Base-by-base conservation (phyloP, 2,888 invertebrate genomes). In the Zaprionus bogoriensis region DNA sequence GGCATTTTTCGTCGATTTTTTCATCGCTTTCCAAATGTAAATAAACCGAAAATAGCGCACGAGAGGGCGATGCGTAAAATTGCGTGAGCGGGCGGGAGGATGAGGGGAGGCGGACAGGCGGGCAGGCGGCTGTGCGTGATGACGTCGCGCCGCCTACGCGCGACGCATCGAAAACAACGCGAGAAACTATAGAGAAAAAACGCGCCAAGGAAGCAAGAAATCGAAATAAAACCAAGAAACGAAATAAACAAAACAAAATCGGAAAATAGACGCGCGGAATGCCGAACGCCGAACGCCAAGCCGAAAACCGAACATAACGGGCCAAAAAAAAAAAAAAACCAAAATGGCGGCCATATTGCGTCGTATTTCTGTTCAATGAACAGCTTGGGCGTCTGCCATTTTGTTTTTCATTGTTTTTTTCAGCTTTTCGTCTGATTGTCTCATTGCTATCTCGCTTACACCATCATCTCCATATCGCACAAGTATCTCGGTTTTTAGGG, bases 331-430 rank as follows among this genome's bases (percentile, higher is more conserved):
- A 62, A 50, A 54, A 41, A 47, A 70, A 81, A 59, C 55, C 78
- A 83, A 83, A 83, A 83, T 83, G 87, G 82, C 82, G 70, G 69
- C 71, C 81, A 67, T 71, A 87, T 70, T 83, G 87, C 87, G 82
- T 76, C 66, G 82, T 63, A 78, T 52, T 51, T 36, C 22, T 46
- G 12, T 39, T 52, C 51, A 52, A 45, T 74, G 74, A 53, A 62
- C 48, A 65, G 66, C 74, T 77, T 80, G 63, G 45, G 48, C 55
- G 65, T 53, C 74, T 74, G 84, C 87, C 87, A 83, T 83, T 83
- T 83, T 87, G 76, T 77, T 77, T 81, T 74, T 67, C 46, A 20
- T 28, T 20, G n/a, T 32, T 3, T 19, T 12, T 20, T 23, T 39
- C 36, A 39, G 32, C 36, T 36, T 41, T n/a, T n/a, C n/a, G n/a